Evolutionary conservation across 2,797 vertebrate genomes (phyloP).

Genomic region (Nothura maculosa): DNA sequence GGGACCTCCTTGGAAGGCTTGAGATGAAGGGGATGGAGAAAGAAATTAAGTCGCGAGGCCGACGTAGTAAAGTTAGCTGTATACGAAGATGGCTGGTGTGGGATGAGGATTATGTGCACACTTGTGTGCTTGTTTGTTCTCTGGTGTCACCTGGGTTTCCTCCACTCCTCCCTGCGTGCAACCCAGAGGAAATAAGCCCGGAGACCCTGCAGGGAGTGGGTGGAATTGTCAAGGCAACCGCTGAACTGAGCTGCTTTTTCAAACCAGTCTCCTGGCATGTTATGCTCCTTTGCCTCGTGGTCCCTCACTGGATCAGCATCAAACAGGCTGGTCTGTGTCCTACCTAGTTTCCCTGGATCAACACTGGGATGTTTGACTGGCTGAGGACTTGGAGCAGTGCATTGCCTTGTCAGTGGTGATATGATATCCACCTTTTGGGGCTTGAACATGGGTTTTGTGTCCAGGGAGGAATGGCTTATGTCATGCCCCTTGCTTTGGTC

Average conservation of each 20-base stretch:
- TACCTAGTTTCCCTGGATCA: neutral
- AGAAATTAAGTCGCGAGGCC: neutral
- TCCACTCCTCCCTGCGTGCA: neutral
- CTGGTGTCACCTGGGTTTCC: neutral
- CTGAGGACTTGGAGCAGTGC: neutral
- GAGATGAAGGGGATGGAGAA: neutral
- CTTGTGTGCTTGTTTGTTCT: neutral
- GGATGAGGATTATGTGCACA: neutral
- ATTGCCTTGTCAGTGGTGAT: neutral
- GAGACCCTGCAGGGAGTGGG: neutral
- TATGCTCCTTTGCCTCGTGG: neutral
- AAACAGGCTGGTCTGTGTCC: neutral
- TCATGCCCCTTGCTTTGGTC: neutral
- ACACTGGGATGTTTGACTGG: neutral
- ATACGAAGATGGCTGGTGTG: neutral
- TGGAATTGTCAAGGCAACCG: neutral
- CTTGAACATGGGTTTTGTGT: neutral
- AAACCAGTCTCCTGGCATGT: neutral
- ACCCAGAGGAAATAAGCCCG: neutral
- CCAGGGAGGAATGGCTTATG: neutral
- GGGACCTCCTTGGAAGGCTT: neutral
- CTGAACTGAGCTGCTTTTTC: neutral
- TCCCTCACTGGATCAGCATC: neutral
- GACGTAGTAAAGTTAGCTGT: neutral
- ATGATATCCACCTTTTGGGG: neutral